These are phyloP conservation scores for Chloroclysta siterata DNA, from an alignment of 2,888 invertebrate genomes.

Conservation along the genomic window DNA sequence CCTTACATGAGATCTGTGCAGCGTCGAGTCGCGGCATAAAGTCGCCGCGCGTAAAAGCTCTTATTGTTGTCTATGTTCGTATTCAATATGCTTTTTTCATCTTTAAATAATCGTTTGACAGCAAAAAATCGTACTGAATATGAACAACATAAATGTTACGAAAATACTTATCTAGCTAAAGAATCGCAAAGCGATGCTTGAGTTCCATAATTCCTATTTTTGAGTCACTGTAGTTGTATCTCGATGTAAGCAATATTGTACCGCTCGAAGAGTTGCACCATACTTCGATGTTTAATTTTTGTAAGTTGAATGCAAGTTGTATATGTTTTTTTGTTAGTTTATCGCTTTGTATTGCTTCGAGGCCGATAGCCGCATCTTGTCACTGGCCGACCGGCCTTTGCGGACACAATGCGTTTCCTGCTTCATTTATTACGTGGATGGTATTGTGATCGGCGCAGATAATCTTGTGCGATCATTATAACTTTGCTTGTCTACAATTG, in stretches of 20 bases:
- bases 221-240: constrained; percentile 43
- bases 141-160: constrained; percentile 34
- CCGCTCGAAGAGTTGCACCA: constrained; percentile 36
- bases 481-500: constrained; percentile 7
- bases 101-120: constrained; percentile 12
- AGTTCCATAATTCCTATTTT: constrained; percentile 43
- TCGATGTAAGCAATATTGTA: constrained; percentile 38
- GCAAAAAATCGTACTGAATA: constrained; percentile 36
- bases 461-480: not conserved
- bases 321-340: constrained; percentile 40
- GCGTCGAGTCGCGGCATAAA: not conserved
- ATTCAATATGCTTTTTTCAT: constrained; percentile 30
- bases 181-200: constrained; percentile 40
- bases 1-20: not conserved
- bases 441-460: not conserved
- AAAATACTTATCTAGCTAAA: constrained; percentile 33
- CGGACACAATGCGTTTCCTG: constrained; percentile 27
- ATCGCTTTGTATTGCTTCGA: constrained; percentile 40
- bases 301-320: constrained; percentile 41
- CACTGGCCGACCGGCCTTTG: not conserved
- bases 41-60: constrained; percentile 7
- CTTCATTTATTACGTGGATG: constrained; percentile 16
- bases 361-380: constrained; percentile 6
- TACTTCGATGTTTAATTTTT: constrained; percentile 36
- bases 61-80: constrained; percentile 26